Percentiles rank a stretch among this genome's conserved stretches.
Conservation (phyloP, 53 echinoderm and acorn worm genomes). For the Holothuria leucospilota region DNA sequence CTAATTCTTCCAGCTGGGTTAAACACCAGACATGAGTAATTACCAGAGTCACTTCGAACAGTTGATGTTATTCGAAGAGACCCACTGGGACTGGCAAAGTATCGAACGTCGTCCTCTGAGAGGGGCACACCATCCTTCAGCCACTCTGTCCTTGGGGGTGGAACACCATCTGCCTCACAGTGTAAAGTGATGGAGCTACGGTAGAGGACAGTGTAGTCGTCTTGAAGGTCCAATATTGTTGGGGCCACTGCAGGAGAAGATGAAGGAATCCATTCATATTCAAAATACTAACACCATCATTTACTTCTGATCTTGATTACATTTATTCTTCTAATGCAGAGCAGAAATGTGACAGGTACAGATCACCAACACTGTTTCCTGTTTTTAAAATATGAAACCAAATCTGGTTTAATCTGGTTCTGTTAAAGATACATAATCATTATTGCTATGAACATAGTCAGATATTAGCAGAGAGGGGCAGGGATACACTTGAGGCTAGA, state of each 20-base stretch:
- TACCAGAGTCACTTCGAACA: conserved; percentile 60
- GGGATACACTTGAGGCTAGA: no score
- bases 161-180: conserved; percentile 80
- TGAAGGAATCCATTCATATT: no score
- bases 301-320: no score
- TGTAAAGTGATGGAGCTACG: conserved; percentile 67
- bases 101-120: conserved; percentile 72
- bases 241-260: conserved; percentile 65
- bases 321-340: no score
- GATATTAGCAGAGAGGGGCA: no score
- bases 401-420: no score
- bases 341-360: no score
- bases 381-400: no score
- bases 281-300: no score
- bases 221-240: conserved; percentile 60
- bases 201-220: conserved; percentile 65
- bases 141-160: conserved; percentile 84
- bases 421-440: no score
- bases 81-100: conserved; percentile 59
- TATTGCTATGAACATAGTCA: no score
- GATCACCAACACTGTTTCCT: no score
- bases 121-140: conserved; percentile 76
- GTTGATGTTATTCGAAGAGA: conserved; percentile 61
- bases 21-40: conserved; percentile 60
- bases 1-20: conserved; percentile 57